Base-by-base conservation (phyloP, 1,140 invertebrate species). In the Cephus cinctus region DNA sequence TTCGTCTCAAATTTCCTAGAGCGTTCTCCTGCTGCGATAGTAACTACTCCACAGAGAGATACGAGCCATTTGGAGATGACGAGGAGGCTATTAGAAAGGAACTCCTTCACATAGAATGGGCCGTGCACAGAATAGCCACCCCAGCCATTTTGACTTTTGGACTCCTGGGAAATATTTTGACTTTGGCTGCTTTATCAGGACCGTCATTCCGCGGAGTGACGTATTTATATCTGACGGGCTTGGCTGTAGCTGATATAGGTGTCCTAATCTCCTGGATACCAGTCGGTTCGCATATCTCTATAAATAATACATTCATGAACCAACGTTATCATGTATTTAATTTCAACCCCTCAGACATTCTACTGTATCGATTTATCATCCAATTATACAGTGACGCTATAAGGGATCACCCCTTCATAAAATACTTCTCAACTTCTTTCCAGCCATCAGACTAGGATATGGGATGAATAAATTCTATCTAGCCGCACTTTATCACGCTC, bases 161-260 rank as follows among this genome's bases (percentile, higher is more conserved):
- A 42, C 50, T 76, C n/a, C 20, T 76, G 2, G 71, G 71, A 3
- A 76, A 76, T 42, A 46, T 73, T n/a, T 60, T 72, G 9, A 76
- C 75, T 45, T 52, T 76, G 5, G 57, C 67, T 15, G 73, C 76
- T 3, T 54, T 76, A 8, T 70, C 69, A 2, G 36, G 71, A 23
- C 72, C 73, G 2, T 65, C 61, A 16, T 47, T 75, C 5, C 67
- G 69, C 40, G 70, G 71, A 21, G 67, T 73, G 2, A 76, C 72
- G 3, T 75, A 70, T 44, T 59, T 66, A 12, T 76, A 76, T 45
- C 56, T 76, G 12, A n/a, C 66, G 16, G 71, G 67, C 57, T 54
- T 76, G 20, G 73, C 73, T 21, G 69, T 69, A 14, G 63, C 65
- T 2, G 74, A 76, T 47, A 46, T 75, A 8, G 56, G 63, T 4